Evolutionary conservation across 2,888 invertebrate genomes (phyloP).

Genomic region (Cantharis lateralis): DNA sequence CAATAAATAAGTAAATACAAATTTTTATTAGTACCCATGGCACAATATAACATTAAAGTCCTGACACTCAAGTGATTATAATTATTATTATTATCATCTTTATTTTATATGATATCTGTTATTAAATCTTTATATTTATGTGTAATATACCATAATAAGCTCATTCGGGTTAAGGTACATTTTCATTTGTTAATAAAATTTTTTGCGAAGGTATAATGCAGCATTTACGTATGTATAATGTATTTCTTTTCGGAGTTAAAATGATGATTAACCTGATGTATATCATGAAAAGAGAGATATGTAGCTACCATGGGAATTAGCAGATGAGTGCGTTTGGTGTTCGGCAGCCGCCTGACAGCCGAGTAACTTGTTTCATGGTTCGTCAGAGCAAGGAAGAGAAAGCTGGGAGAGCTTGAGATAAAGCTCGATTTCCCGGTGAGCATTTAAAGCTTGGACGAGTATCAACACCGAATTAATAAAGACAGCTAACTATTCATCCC

Average conservation of each 20-base stretch:
- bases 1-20: neutral
- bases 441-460: conserved; percentile 39
- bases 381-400: conserved; percentile 45
- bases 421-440: conserved; percentile 38
- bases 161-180: neutral
- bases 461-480: conserved; percentile 48
- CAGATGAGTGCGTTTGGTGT: conserved; percentile 44
- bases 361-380: conserved; percentile 49
- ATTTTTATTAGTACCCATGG: neutral
- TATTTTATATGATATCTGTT: neutral
- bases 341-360: conserved; percentile 45
- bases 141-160: too few species aligned
- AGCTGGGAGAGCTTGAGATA: conserved; percentile 46
- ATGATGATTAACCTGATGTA: conserved; percentile 25
- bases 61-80: neutral
- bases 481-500: conserved; percentile 50
- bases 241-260: conserved; percentile 17
- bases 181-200: neutral
- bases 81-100: neutral
- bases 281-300: conserved; percentile 21
- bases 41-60: neutral
- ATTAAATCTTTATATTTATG: neutral
- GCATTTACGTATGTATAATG: conserved; percentile 6
- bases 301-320: conserved; percentile 40
- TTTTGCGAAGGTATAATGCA: neutral